Percentiles rank a stretch among this genome's conserved stretches.
Evolutionary conservation across 30 jellyfish, hydroid and myxozoan genomes (phyloP).

Genomic region (Turritopsis dohrnii): DNA sequence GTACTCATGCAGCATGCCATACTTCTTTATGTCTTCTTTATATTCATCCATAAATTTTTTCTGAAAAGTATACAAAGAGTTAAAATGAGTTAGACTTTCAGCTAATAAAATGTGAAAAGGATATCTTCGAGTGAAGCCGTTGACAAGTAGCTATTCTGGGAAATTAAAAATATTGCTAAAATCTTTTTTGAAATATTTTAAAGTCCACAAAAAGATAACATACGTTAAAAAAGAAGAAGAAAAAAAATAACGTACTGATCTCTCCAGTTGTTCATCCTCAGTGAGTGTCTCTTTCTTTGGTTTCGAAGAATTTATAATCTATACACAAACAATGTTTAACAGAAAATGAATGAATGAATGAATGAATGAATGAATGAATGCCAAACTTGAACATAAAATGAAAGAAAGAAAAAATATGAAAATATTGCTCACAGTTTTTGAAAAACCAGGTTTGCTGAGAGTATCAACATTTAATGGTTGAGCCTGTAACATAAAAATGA

Average conservation of each 20-base stretch:
- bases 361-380: no score
- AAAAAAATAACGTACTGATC: constrained; percentile 44
- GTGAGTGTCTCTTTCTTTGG: constrained; percentile 50
- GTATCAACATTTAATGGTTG: constrained; percentile 96
- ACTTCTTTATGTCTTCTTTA: constrained; percentile 79
- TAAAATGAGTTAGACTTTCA: background rate
- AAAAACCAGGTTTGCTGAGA: constrained; percentile 83
- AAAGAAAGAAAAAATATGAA: no score
- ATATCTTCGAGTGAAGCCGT: background rate
- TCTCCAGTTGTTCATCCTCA: constrained; percentile 75
- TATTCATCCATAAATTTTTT: constrained; percentile 82
- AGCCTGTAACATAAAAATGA: constrained; percentile 29
- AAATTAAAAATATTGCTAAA: no score
- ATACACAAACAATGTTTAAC: background rate
- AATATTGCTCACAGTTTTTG: constrained; percentile 92
- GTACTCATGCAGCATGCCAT: constrained; percentile 95
- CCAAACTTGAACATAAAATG: no score
- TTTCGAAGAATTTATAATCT: constrained; percentile 73
- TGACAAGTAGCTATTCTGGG: no score
- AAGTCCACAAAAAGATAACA: background rate
- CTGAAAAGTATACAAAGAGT: constrained; percentile 27
- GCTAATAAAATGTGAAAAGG: background rate
- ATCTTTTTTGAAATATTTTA: no score
- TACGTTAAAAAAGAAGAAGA: background rate
- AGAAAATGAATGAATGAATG: no score